These are phyloP conservation scores for Zosterops lateralis DNA, from an alignment of 2,113 vertebrate genomes.

Conservation along the genomic window DNA sequence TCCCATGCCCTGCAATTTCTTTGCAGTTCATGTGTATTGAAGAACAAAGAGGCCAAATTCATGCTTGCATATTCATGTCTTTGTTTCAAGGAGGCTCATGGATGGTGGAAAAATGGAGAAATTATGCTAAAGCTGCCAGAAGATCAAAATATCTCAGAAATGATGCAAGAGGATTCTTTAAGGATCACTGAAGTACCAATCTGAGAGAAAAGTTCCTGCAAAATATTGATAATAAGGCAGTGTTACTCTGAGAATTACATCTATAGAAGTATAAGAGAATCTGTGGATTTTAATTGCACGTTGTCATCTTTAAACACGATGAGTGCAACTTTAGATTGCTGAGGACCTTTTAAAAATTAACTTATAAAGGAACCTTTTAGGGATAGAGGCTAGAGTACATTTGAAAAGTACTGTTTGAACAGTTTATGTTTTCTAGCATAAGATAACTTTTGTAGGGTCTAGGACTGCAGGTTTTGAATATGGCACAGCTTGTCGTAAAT, in stretches of 20 bases:
- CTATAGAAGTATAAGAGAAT: not conserved
- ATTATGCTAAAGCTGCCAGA: not conserved
- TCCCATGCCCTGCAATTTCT: not conserved
- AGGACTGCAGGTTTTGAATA: not conserved
- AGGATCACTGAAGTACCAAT: not conserved
- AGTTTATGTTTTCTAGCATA: not conserved
- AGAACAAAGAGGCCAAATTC: not conserved
- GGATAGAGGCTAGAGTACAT: not conserved
- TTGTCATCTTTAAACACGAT: not conserved
- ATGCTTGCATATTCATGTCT: not conserved
- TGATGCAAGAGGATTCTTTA: not conserved
- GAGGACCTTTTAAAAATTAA: not conserved
- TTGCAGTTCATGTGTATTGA: not conserved
- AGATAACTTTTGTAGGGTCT: not conserved
- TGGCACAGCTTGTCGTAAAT: not conserved
- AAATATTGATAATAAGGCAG: not conserved
- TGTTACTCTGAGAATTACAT: not conserved
- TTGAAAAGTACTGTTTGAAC: not conserved
- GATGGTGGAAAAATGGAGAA: not conserved
- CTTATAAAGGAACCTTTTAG: not conserved
- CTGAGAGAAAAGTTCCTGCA: not conserved
- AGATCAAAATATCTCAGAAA: not conserved
- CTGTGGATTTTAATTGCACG: not conserved
- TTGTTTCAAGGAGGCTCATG: not conserved
- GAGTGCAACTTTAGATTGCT: not conserved